Percentiles rank a stretch among this genome's conserved stretches.
Evolutionary conservation across 1,140 invertebrate species (phyloP).

Genomic region (Brachionus rubens): DNA sequence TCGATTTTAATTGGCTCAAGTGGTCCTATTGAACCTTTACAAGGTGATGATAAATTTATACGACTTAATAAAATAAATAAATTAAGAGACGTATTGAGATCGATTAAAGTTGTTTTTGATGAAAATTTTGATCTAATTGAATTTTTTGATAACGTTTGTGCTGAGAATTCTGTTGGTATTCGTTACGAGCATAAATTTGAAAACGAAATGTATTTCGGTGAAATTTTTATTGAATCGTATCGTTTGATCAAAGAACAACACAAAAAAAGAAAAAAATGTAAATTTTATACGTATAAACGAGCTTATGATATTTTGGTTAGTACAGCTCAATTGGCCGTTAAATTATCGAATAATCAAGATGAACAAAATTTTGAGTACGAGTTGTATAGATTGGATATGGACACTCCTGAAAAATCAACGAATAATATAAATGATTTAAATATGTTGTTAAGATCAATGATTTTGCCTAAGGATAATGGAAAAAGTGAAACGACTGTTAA

Average conservation of each 20-base stretch:
- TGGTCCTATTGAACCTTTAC: not conserved
- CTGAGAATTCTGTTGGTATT: not conserved
- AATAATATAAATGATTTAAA: conserved; percentile 29
- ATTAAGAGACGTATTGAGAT: conserved; percentile 11
- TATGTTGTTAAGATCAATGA: conserved; percentile 10
- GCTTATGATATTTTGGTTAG: conserved; percentile 6
- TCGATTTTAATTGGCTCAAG: not conserved
- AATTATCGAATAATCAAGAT: conserved; percentile 2
- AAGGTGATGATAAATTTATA: conserved; percentile 9
- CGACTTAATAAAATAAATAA: conserved; percentile 33
- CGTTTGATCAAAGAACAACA: not conserved
- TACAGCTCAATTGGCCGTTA: conserved; percentile 4
- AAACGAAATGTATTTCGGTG: conserved; percentile 21
- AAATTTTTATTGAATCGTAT: conserved; percentile 1
- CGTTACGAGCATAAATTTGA: not conserved
- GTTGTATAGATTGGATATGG: not conserved
- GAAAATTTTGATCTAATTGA: conserved; percentile 26
- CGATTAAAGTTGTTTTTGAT: not conserved
- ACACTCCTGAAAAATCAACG: not conserved
- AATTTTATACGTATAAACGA: not conserved
- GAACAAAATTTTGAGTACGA: conserved; percentile 30
- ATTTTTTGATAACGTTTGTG: conserved; percentile 8
- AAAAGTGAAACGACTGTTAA: not conserved
- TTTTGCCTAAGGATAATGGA: conserved; percentile 1
- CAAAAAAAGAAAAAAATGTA: conserved; percentile 37